Percentiles rank a stretch among this genome's conserved stretches.
phyloP scores from a whole-genome alignment of 2,113 vertebrate species.

The Synodontis membranacea region DNA sequence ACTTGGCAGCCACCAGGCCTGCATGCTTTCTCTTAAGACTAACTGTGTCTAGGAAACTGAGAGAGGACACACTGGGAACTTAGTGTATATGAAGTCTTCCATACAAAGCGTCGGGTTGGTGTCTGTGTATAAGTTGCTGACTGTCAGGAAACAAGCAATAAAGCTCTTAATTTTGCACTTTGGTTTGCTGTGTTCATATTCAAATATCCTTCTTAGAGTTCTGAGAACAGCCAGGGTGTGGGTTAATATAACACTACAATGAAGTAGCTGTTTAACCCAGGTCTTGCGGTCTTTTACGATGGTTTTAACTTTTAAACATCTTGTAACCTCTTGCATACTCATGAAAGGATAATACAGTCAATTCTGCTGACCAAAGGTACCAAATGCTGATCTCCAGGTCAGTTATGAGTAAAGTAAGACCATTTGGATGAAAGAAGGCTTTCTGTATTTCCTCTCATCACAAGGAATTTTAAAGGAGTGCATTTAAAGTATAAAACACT shows the following conservation, averaged over 20 bases:
- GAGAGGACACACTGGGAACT: slow-evolving; percentile 61
- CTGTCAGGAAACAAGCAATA: neutral
- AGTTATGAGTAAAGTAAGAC: neutral
- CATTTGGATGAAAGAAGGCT: neutral
- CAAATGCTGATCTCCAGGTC: neutral
- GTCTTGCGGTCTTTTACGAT: slow-evolving; percentile 46
- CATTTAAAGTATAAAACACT: neutral
- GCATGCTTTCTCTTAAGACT: slow-evolving; percentile 69
- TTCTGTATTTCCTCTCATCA: neutral
- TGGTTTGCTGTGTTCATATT: neutral
- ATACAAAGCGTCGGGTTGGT: slow-evolving; percentile 24
- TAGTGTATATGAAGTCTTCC: slow-evolving; percentile 68
- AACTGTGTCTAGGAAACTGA: slow-evolving; percentile 73
- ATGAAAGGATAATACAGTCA: neutral
- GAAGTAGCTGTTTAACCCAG: slow-evolving; percentile 44
- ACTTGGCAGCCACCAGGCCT: slow-evolving; percentile 67
- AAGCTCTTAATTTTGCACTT: neutral
- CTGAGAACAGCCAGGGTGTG: neutral
- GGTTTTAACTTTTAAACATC: slow-evolving; percentile 37
- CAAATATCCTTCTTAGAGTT: neutral
- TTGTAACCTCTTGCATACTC: neutral
- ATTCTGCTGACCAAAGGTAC: neutral
- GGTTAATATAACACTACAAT: slow-evolving; percentile 45
- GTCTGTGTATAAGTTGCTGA: slow-evolving; percentile 24
- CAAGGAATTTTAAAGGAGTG: neutral